Evolutionary conservation across 2,888 invertebrate genomes (phyloP).

Genomic region (Eurytoma adleriae): DNA sequence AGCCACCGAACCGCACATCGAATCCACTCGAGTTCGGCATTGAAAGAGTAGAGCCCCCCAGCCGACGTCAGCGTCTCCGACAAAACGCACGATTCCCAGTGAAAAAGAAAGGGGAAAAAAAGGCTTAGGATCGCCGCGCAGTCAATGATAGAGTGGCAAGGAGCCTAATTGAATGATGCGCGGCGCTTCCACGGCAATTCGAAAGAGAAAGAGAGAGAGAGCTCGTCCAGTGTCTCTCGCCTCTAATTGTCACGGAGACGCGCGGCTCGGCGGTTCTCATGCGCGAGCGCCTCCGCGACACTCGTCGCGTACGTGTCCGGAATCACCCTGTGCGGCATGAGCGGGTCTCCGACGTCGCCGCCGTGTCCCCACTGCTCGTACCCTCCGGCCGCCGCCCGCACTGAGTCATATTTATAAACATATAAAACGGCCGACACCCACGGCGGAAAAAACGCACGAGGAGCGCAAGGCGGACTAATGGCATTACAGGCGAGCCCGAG

Average conservation of each 20-base stretch:
- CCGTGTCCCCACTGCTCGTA: background rate
- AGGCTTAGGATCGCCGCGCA: no score
- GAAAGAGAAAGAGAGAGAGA: conserved; percentile 3
- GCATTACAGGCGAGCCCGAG: background rate
- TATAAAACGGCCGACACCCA: conserved; percentile 31
- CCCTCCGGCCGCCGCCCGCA: background rate
- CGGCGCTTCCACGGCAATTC: conserved; percentile 21
- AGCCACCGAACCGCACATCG: no score
- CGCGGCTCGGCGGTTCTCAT: conserved; percentile 9
- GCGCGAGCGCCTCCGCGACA: conserved; percentile 13
- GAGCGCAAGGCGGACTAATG: conserved; percentile 3
- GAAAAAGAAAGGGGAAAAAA: no score
- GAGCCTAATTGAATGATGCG: conserved; percentile 40
- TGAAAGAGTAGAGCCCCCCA: no score
- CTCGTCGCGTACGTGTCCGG: conserved; percentile 36
- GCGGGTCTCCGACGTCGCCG: conserved; percentile 22
- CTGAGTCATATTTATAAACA: conserved; percentile 54
- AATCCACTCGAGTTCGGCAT: no score
- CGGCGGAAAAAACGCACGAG: conserved; percentile 19
- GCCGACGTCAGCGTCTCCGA: no score
- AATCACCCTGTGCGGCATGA: conserved; percentile 18
- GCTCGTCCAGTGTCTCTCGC: conserved; percentile 18
- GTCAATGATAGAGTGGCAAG: background rate
- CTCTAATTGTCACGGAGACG: conserved; percentile 49
- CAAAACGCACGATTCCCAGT: no score